phyloP scores from a whole-genome alignment of 2,888 invertebrate species.

The Acheta domesticus region DNA sequence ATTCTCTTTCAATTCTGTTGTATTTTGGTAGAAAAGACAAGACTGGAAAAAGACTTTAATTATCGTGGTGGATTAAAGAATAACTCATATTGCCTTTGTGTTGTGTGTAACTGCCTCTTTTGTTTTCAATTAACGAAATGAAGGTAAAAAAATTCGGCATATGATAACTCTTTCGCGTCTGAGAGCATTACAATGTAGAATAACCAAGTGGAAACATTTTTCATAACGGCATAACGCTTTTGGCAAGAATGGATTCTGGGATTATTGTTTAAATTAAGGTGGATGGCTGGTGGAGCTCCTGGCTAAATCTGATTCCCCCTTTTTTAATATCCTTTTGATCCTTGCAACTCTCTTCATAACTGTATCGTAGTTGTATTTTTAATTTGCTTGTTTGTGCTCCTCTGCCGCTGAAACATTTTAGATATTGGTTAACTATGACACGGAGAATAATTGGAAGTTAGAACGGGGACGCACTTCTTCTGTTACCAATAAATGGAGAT shows the following conservation, averaged over 20 bases:
- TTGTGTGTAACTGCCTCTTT: neutral
- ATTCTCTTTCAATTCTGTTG: no score
- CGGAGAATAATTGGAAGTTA: neutral
- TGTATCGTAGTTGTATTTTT: constrained; percentile 4
- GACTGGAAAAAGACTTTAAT: no score
- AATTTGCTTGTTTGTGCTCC: constrained; percentile 21
- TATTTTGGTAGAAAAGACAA: no score
- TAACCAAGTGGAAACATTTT: constrained; percentile 6
- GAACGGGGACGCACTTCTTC: neutral
- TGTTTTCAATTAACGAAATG: neutral
- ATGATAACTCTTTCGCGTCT: neutral
- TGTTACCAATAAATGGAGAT: neutral
- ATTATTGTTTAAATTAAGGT: constrained; percentile 24
- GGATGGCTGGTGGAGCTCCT: neutral
- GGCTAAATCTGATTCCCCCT: neutral
- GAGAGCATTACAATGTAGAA: neutral
- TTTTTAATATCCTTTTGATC: constrained; percentile 20
- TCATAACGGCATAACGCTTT: constrained; percentile 5
- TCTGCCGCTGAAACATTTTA: neutral
- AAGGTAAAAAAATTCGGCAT: neutral
- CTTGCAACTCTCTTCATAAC: constrained; percentile 12
- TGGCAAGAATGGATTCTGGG: neutral
- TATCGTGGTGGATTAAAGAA: no score
- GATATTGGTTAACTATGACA: constrained; percentile 23
- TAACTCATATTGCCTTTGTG: neutral